phyloP scores from a whole-genome alignment of 2,113 vertebrate genomes.

The Lucifuga dentata region DNA sequence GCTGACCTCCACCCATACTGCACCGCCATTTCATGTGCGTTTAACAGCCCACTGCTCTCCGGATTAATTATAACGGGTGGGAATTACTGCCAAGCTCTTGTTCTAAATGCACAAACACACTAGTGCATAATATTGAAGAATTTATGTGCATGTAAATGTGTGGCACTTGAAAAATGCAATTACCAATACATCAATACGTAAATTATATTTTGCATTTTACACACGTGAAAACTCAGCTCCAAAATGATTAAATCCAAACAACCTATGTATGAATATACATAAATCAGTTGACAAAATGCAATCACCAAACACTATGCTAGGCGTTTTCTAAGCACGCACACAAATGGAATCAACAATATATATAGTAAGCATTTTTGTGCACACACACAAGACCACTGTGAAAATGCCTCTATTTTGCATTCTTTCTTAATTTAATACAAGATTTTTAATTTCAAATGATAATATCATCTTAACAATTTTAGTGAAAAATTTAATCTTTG shows the following conservation, averaged over 20 bases:
- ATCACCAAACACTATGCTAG: constrained; percentile 45
- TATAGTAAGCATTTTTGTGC: constrained; percentile 39
- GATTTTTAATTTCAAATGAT: no score
- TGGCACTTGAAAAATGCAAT: not conserved
- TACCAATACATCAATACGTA: not conserved
- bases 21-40: constrained; percentile 3
- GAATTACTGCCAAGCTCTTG: constrained; percentile 27
- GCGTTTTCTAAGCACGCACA: constrained; percentile 24
- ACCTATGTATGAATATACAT: constrained; percentile 46
- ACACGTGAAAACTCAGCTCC: constrained; percentile 10
- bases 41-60: constrained; percentile 24
- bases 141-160: not conserved
- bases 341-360: constrained; percentile 28
- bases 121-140: not conserved
- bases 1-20: constrained; percentile 42
- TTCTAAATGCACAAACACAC: not conserved
- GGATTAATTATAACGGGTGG: constrained; percentile 40
- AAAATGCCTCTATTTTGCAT: no score
- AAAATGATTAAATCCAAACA: constrained; percentile 4
- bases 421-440: no score
- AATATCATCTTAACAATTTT: no score
- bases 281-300: constrained; percentile 55
- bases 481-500: no score
- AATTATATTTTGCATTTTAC: constrained; percentile 1
- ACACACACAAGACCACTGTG: not conserved